Base-by-base conservation (phyloP, 2,888 invertebrate genomes). In the Parochlus steinenii region DNA sequence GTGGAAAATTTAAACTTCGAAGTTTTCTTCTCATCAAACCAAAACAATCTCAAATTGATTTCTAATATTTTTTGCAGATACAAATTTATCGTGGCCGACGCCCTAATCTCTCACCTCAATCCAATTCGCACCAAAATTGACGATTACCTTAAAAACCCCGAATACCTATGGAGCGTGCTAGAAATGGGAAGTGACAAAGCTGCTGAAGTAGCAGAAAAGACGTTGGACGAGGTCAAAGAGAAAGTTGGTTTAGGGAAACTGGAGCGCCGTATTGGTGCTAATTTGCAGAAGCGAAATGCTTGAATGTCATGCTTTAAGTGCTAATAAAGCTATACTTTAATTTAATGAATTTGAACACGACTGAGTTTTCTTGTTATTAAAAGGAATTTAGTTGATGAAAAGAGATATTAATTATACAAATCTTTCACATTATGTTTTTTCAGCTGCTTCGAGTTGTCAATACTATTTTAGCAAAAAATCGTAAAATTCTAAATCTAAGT, bases 81-180 rank as follows among this genome's bases (percentile, higher is more conserved):
- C 49, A 89, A 89, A 59, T 45, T 66, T 6, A 48, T 66, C 2
- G 67, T 86, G 3, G 76, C 82, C 2, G 79, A 83, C 37, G 67
- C 69, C n/a, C 54, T 87, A 1, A 65, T 76, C 19, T 70, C 72
- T 42, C 66, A 70, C 50, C 48, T 87, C 17, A 61, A 58, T 25
- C 86, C 86, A 3, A 79, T 87, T 45, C 66, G 75, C 43, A 53
- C 59, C 31, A 59, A 67, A 52, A 68, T 75, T 41, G 46, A 58
- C 3, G 51, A 65, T 37, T 63, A 77, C 43, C 50, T 74, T 39
- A 51, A 59, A 26, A 70, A 77, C 41, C 69, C 67, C 30, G 61
- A 57, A 14, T 72, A 77, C 55, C 55, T 89, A 41, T 48, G 64
- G n/a, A 54, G 64, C 33, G 55, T 78, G 36, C 56, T 87, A 33